Percentiles rank a stretch among this genome's conserved stretches.
phyloP scores from a whole-genome alignment of 2,888 invertebrate species.

The Oxycera nigricornis region DNA sequence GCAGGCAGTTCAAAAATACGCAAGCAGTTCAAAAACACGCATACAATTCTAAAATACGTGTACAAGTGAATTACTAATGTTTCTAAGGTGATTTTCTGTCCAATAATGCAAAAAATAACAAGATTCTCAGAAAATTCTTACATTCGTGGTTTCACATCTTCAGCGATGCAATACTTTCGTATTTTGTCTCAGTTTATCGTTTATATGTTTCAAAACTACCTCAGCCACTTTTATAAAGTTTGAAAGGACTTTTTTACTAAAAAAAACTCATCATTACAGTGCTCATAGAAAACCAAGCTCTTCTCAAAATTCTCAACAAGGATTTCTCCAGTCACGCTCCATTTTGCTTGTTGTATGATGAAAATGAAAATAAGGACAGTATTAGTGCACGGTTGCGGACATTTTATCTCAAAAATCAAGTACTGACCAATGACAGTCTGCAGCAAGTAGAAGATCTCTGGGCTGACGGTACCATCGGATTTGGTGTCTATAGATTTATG shows the following conservation, averaged over 20 bases:
- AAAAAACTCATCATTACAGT: background rate
- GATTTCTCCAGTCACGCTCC: background rate
- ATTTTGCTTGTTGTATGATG: constrained; percentile 57
- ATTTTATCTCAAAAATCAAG: constrained; percentile 13
- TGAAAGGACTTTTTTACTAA: background rate
- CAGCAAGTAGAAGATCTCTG: constrained; percentile 62
- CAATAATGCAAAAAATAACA: no score
- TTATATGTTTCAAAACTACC: no score
- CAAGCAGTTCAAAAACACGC: no score
- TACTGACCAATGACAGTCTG: constrained; percentile 47
- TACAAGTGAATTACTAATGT: no score
- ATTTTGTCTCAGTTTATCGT: background rate
- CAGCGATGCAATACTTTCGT: no score
- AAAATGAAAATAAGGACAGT: background rate
- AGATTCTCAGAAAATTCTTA: no score
- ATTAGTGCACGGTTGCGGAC: background rate
- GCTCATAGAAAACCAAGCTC: background rate
- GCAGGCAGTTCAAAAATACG: no score
- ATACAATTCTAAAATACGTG: no score
- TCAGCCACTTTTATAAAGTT: no score
- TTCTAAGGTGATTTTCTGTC: no score
- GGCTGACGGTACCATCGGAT: constrained; percentile 66
- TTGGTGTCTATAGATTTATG: constrained; percentile 66
- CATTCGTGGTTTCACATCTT: no score
- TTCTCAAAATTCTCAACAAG: background rate